A percentile compares a stretch with the other conserved stretches of the same genome.
Conservation (phyloP, 2,888 invertebrate species). For the Dolichopus griseipennis region DNA sequence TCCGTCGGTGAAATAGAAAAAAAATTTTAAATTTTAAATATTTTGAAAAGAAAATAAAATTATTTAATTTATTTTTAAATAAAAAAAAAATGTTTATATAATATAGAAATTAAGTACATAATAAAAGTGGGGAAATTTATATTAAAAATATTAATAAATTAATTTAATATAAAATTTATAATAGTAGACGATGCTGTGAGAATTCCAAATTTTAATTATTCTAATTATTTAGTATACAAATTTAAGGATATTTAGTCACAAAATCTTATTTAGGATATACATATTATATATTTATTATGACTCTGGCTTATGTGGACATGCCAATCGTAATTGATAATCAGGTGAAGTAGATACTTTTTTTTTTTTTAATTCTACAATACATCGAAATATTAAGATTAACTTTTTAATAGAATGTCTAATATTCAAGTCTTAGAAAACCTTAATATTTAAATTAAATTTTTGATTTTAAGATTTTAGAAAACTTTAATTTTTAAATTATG, state of each 20-base stretch:
- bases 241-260: not conserved
- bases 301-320: slow-evolving; percentile 66
- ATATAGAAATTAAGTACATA: not conserved
- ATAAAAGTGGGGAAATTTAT: too few relatives aligned
- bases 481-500: too few relatives aligned
- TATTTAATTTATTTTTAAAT: not conserved
- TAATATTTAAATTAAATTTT: too few relatives aligned
- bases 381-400: too few relatives aligned
- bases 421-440: too few relatives aligned
- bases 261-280: not conserved
- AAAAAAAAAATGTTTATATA: not conserved
- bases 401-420: too few relatives aligned
- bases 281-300: slow-evolving; percentile 49
- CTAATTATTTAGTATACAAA: not conserved
- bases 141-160: not conserved
- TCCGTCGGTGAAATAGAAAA: not conserved
- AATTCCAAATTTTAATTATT: not conserved
- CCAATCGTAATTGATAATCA: slow-evolving; percentile 68
- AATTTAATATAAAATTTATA: not conserved
- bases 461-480: too few relatives aligned
- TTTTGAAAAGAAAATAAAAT: not conserved
- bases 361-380: too few relatives aligned
- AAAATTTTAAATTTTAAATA: not conserved
- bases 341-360: slow-evolving; percentile 48
- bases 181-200: not conserved